Percentiles rank a stretch among this genome's conserved stretches.
phyloP scores from a whole-genome alignment of 2,797 vertebrate genomes.

The Scomberomorus guttatus region DNA sequence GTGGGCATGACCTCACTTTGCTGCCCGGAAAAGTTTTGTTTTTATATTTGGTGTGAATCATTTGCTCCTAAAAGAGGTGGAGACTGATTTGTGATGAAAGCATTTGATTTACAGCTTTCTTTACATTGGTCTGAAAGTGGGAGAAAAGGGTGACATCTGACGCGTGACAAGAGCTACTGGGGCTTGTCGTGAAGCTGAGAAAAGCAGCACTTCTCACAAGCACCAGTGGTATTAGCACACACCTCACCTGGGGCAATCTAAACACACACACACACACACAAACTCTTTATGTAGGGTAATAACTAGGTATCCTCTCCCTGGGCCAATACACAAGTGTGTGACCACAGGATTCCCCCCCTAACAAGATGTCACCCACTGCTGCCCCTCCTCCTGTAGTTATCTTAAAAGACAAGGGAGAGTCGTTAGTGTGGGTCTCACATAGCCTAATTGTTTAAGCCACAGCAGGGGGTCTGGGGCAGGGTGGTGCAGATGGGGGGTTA shows the following conservation, averaged over 20 bases:
- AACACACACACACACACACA: conserved; percentile 39
- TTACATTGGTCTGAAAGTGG: conserved; percentile 30
- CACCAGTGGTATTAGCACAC: conserved; percentile 49
- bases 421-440: conserved; percentile 74
- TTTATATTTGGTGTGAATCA: conserved; percentile 61
- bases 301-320: conserved; percentile 59
- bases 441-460: conserved; percentile 76
- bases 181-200: conserved; percentile 64
- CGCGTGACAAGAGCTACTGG: conserved; percentile 18
- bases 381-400: conserved; percentile 77
- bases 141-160: conserved; percentile 50
- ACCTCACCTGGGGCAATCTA: conserved; percentile 77
- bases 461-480: conserved; percentile 51
- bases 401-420: conserved; percentile 75
- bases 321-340: conserved; percentile 78
- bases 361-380: conserved; percentile 75
- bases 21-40: conserved; percentile 13
- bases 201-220: conserved; percentile 74
- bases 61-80: conserved; percentile 54
- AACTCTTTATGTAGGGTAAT: conserved; percentile 68
- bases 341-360: conserved; percentile 53
- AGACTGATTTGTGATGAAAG: conserved; percentile 43
- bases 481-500: conserved; percentile 15
- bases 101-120: conserved; percentile 67
- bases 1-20: background rate